Percentiles rank a stretch among this genome's conserved stretches.
Evolutionary conservation across 1,140 invertebrate genomes (phyloP).

Genomic region (Neoseiulus cucumeris): DNA sequence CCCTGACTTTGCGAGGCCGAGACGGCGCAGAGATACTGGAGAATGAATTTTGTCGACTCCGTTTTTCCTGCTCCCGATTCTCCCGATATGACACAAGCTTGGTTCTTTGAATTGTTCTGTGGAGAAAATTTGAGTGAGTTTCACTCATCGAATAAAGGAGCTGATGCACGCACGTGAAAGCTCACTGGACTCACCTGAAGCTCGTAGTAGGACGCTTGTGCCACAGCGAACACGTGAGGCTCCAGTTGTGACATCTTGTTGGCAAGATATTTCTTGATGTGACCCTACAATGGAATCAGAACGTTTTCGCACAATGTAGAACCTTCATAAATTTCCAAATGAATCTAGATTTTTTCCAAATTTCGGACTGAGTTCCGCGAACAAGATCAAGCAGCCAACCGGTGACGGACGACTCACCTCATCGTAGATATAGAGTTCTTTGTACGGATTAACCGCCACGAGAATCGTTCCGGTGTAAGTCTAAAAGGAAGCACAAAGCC

Average conservation of each 20-base stretch:
- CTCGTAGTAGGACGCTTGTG: conserved; percentile 62
- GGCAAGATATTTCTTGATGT: conserved; percentile 44
- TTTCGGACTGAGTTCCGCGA: neutral
- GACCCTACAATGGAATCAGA: conserved; percentile 38
- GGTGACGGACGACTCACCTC: conserved; percentile 42
- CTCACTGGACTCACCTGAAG: conserved; percentile 20
- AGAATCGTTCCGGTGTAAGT: conserved; percentile 61
- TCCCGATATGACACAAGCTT: conserved; percentile 90
- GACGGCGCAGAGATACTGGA: conserved; percentile 82
- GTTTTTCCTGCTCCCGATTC: conserved; percentile 96
- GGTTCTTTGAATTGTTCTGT: conserved; percentile 31
- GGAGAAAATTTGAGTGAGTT: conserved; percentile 31
- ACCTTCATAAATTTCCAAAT: neutral
- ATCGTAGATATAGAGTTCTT: conserved; percentile 70
- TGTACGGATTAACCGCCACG: conserved; percentile 89
- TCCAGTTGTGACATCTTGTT: conserved; percentile 56
- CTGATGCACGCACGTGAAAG: neutral
- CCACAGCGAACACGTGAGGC: conserved; percentile 72
- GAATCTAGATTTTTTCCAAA: neutral
- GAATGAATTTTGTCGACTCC: conserved; percentile 81
- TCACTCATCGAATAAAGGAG: neutral
- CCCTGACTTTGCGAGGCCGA: conserved; percentile 44
- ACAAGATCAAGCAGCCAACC: neutral
- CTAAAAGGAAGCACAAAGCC: conserved; percentile 30
- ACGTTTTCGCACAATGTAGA: neutral